These are phyloP conservation scores for Idaea dimidiata DNA, from an alignment of 2,888 invertebrate genomes.

Conservation along the genomic window DNA sequence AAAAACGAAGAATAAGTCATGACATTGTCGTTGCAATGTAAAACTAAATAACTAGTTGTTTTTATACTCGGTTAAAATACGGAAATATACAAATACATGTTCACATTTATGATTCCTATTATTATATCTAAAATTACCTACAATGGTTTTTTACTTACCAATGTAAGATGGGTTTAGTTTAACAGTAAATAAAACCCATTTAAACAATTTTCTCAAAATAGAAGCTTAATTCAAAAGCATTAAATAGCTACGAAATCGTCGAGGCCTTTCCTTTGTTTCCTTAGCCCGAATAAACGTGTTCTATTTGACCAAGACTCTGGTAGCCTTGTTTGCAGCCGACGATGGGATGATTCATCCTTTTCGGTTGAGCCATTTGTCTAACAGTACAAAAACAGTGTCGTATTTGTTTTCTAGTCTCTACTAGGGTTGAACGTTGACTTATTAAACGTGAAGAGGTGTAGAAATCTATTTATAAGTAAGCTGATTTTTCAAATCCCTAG, in stretches of 20 bases:
- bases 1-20: too few relatives aligned
- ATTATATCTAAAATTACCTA: neutral
- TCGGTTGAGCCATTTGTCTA: slow-evolving; percentile 1
- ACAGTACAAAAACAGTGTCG: neutral
- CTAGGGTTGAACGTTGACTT: neutral
- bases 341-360: slow-evolving; percentile 25
- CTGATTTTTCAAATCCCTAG: too few relatives aligned
- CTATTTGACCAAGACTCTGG: slow-evolving; percentile 13
- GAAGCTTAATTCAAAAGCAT: slow-evolving; percentile 33
- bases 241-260: slow-evolving; percentile 24
- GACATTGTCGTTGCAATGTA: too few relatives aligned
- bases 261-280: slow-evolving; percentile 35
- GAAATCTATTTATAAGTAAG: neutral
- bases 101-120: neutral
- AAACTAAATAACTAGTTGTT: too few relatives aligned
- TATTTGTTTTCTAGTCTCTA: neutral
- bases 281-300: slow-evolving; percentile 12
- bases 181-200: slow-evolving; percentile 7
- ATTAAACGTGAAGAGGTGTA: neutral
- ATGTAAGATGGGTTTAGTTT: slow-evolving; percentile 18
- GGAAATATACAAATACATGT: too few relatives aligned
- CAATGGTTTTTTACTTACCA: neutral
- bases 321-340: slow-evolving; percentile 5
- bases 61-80: too few relatives aligned
- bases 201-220: slow-evolving; percentile 19